Percentiles rank a stretch among this genome's conserved stretches.
Conservation (phyloP, 2,113 vertebrate species). For the Paracanthobrama guichenoti region DNA sequence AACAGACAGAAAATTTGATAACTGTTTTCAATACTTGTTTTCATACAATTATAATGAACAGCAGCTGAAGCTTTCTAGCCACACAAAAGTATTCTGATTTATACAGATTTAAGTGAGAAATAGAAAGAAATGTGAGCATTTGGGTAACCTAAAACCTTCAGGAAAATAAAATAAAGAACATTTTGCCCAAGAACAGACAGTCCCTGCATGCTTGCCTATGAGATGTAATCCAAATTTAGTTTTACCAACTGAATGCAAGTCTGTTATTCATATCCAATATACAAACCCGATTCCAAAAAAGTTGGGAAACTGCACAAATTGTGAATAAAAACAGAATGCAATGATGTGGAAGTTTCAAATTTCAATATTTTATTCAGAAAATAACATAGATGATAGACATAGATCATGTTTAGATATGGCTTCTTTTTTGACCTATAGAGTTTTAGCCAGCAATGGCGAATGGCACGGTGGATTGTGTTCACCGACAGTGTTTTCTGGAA, state of each 20-base stretch:
- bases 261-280: not conserved
- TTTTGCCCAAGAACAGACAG: conserved; percentile 1
- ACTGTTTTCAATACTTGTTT: not conserved
- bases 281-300: too few relatives aligned
- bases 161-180: not conserved
- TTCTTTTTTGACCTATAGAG: too few relatives aligned
- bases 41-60: not conserved
- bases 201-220: not conserved
- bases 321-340: too few relatives aligned
- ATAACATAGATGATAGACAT: too few relatives aligned
- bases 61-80: not conserved
- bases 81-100: not conserved
- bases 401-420: too few relatives aligned
- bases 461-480: too few relatives aligned
- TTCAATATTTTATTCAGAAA: too few relatives aligned
- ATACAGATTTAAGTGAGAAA: not conserved
- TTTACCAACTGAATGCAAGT: not conserved
- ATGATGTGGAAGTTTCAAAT: too few relatives aligned
- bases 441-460: too few relatives aligned
- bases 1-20: not conserved
- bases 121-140: not conserved
- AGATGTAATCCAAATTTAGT: not conserved
- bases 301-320: too few relatives aligned
- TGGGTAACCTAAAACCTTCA: not conserved
- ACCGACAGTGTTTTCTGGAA: too few relatives aligned